phyloP scores from a whole-genome alignment of 2,797 vertebrate genomes.

The Selene dorsalis region DNA sequence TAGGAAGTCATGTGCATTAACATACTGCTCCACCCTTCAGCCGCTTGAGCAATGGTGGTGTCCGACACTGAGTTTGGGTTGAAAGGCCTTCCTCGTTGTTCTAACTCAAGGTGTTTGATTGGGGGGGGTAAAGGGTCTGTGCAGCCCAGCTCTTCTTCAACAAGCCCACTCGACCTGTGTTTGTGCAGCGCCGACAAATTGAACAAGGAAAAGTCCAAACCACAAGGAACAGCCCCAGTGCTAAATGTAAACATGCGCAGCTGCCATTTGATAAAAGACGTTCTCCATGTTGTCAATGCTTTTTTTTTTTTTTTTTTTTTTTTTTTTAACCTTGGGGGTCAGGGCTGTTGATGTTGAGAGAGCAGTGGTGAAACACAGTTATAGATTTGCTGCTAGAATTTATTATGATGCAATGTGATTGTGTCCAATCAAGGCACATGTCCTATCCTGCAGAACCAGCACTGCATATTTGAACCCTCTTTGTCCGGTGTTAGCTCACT shows the following conservation, averaged over 20 bases:
- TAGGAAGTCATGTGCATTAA: too few species aligned
- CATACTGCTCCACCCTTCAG: too few species aligned
- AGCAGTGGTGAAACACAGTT: not conserved
- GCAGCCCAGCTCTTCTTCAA: not conserved
- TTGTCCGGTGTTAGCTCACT: slow-evolving; percentile 8
- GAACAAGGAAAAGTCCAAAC: not conserved
- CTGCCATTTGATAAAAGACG: not conserved
- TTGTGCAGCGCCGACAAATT: too few species aligned
- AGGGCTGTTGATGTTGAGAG: not conserved
- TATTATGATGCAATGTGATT: not conserved
- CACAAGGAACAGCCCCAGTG: not conserved
- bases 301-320: not conserved
- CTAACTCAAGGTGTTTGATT: not conserved
- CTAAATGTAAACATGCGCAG: not conserved
- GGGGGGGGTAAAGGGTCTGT: not conserved
- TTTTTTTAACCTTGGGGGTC: too few species aligned
- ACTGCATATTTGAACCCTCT: too few species aligned
- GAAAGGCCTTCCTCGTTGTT: not conserved
- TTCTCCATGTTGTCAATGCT: not conserved
- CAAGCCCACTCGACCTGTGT: too few species aligned
- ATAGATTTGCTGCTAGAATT: not conserved
- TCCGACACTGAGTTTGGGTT: too few species aligned
- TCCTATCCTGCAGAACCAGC: too few species aligned
- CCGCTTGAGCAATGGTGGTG: too few species aligned
- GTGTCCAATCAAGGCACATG: not conserved